Percentiles rank a stretch among this genome's conserved stretches.
Conservation (phyloP, 2,888 invertebrate species). For the Priocnemis perturbator region DNA sequence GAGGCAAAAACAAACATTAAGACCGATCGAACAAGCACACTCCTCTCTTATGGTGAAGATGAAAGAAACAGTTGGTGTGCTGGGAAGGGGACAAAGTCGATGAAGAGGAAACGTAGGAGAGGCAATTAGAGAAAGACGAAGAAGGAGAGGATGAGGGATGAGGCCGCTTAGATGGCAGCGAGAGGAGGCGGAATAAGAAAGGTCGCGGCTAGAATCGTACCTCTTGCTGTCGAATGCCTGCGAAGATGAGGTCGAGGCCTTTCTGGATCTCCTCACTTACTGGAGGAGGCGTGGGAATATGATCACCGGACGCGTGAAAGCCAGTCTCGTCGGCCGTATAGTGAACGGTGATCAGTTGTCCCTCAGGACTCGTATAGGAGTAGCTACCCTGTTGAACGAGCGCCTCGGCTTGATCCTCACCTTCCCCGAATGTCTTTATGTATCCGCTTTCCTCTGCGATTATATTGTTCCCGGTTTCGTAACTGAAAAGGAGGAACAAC, state of each 20-base stretch:
- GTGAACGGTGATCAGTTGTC: constrained; percentile 84
- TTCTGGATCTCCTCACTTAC: constrained; percentile 91
- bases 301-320: constrained; percentile 88
- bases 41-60: too few relatives aligned
- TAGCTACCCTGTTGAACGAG: constrained; percentile 88
- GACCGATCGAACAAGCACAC: too few relatives aligned
- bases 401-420: constrained; percentile 83
- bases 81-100: constrained; percentile 5
- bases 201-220: constrained; percentile 67
- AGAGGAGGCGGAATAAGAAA: constrained; percentile 38
- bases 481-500: constrained; percentile 74
- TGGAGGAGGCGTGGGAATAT: constrained; percentile 90
- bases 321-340: constrained; percentile 90
- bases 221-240: constrained; percentile 84
- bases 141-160: too few relatives aligned
- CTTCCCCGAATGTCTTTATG: constrained; percentile 82
- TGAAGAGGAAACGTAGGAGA: neutral
- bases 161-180: constrained; percentile 15
- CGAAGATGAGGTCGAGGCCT: constrained; percentile 90
- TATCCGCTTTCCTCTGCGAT: constrained; percentile 87
- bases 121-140: neutral
- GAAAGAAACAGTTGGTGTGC: too few relatives aligned
- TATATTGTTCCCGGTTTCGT: constrained; percentile 90
- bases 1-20: too few relatives aligned
- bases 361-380: constrained; percentile 87